Conservation (phyloP, 2,113 vertebrate species). For the Chloebia gouldiae region DNA sequence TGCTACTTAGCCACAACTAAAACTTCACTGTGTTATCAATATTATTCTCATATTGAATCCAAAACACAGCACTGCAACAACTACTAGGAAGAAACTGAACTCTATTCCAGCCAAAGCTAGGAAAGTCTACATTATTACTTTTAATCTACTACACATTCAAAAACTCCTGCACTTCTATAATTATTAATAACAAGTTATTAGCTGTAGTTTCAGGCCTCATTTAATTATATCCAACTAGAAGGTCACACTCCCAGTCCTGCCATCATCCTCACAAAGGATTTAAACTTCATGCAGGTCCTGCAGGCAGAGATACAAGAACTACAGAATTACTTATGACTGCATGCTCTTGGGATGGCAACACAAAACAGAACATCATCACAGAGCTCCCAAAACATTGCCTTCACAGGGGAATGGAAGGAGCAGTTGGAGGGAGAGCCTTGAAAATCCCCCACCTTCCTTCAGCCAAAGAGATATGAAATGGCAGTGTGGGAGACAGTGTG, state of each 20-base stretch:
- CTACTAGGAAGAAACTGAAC: neutral
- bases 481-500: neutral
- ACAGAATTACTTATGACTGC: accelerated
- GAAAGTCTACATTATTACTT: neutral
- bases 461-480: neutral
- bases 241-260: neutral
- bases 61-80: neutral
- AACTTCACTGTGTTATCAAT: neutral
- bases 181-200: neutral
- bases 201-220: neutral
- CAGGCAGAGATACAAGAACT: neutral
- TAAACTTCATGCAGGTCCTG: neutral
- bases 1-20: accelerated
- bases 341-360: neutral
- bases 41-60: neutral
- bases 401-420: accelerated
- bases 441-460: neutral
- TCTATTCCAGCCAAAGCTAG: neutral
- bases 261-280: neutral
- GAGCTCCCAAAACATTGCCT: neutral
- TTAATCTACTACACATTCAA: neutral
- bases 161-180: neutral
- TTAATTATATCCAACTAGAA: neutral
- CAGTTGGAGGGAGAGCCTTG: neutral
- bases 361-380: neutral